Percentiles rank a stretch among this genome's conserved stretches.
Evolutionary conservation across 2,888 invertebrate genomes (phyloP).

Genomic region (Oscheius onirici): DNA sequence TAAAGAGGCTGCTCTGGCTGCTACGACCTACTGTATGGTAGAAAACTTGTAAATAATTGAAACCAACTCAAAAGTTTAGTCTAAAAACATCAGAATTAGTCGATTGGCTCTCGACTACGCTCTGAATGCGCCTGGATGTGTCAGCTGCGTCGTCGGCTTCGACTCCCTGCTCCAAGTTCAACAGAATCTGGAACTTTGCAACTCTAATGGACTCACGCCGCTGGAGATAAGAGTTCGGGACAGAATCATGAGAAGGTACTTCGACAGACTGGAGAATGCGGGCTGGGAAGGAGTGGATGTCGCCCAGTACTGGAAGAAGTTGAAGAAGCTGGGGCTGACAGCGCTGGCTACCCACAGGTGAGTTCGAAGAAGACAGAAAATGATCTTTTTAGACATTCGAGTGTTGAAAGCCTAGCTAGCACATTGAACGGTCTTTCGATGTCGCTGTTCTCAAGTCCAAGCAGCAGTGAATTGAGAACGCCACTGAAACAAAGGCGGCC

Average conservation of each 20-base stretch:
- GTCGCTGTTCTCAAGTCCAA: constrained; percentile 25
- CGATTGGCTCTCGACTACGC: constrained; percentile 61
- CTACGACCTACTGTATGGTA: constrained; percentile 49
- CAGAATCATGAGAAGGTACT: constrained; percentile 67
- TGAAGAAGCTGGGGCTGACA: constrained; percentile 61
- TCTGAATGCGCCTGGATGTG: constrained; percentile 58
- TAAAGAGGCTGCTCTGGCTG: constrained; percentile 52
- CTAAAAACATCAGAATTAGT: constrained; percentile 60
- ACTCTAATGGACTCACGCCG: constrained; percentile 39
- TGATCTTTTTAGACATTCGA: constrained; percentile 41
- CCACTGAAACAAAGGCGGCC: constrained; percentile 2
- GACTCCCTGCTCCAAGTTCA: constrained; percentile 51
- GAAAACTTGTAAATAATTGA: not conserved
- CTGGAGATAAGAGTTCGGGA: constrained; percentile 61
- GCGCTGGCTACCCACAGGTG: constrained; percentile 53
- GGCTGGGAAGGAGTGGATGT: constrained; percentile 81
- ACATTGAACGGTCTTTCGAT: constrained; percentile 48
- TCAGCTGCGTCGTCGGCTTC: constrained; percentile 58
- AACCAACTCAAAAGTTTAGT: constrained; percentile 33
- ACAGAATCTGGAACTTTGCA: constrained; percentile 43
- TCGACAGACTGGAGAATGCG: constrained; percentile 76
- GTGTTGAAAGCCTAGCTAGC: constrained; percentile 63
- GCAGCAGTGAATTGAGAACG: constrained; percentile 19
- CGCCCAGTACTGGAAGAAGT: constrained; percentile 73
- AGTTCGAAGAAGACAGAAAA: not conserved